Evolutionary conservation across 2,113 vertebrate species (phyloP).

Genomic region (Syrrhaptes paradoxus): DNA sequence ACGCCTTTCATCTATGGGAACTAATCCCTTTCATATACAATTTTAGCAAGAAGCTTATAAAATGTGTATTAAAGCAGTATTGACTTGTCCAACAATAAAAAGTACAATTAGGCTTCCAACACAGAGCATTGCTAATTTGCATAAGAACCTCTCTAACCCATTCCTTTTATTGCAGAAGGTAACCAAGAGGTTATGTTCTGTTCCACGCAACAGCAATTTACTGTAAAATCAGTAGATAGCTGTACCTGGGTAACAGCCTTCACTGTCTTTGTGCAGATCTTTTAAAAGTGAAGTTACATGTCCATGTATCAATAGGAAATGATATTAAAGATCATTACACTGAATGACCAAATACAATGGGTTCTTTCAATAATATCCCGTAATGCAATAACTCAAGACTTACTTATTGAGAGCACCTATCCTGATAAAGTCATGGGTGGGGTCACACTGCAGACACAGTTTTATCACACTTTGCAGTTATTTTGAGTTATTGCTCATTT

Average conservation of each 20-base stretch:
- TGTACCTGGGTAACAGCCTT: constrained; percentile 73
- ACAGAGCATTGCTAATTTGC: constrained; percentile 80
- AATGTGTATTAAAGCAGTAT: constrained; percentile 83
- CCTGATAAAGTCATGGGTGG: constrained; percentile 58
- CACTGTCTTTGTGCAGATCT: constrained; percentile 75
- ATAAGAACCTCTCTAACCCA: constrained; percentile 81
- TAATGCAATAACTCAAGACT: constrained; percentile 75
- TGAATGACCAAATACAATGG: constrained; percentile 73
- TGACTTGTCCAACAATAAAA: constrained; percentile 86
- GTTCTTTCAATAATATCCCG: constrained; percentile 67
- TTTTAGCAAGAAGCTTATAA: constrained; percentile 83
- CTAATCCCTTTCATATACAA: constrained; percentile 82
- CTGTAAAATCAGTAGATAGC: constrained; percentile 77
- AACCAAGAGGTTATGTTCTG: constrained; percentile 82
- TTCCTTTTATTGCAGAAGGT: constrained; percentile 76
- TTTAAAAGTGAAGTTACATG: constrained; percentile 75
- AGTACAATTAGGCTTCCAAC: constrained; percentile 84
- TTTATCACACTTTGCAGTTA: constrained; percentile 64
- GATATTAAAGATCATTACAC: constrained; percentile 77
- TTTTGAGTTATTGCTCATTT: constrained; percentile 73
- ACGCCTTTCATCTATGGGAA: constrained; percentile 81
- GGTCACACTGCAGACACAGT: constrained; percentile 51
- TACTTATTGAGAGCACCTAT: constrained; percentile 57
- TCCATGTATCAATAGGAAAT: constrained; percentile 75
- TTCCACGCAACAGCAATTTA: constrained; percentile 78